A percentile compares a stretch with the other conserved stretches of the same genome.
phyloP scores from a whole-genome alignment of 1,140 invertebrate species.

The Hirudo medicinalis region DNA sequence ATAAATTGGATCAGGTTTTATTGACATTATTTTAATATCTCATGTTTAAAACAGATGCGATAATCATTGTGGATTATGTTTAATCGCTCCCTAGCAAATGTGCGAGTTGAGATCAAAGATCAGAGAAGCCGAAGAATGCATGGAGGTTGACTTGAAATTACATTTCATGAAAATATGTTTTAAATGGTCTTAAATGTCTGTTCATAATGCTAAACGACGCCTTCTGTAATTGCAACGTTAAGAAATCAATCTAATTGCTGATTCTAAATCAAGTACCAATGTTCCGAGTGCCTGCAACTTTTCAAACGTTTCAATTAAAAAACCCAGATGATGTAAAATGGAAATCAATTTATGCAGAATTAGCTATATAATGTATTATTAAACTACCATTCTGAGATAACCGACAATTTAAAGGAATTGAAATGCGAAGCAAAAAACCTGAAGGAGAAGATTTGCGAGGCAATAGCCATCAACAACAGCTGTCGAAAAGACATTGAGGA shows the following conservation, averaged over 20 bases:
- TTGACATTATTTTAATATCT: not conserved
- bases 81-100: not conserved
- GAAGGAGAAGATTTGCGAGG: slow-evolving; percentile 9
- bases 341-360: not conserved
- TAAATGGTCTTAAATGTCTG: too few species aligned
- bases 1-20: slow-evolving; percentile 13
- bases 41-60: not conserved
- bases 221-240: too few species aligned
- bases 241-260: too few species aligned
- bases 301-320: too few species aligned
- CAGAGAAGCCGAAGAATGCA: slow-evolving; percentile 10
- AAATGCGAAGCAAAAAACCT: slow-evolving; percentile 9
- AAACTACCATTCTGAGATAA: not conserved
- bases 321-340: not conserved
- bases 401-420: slow-evolving; percentile 8
- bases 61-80: not conserved
- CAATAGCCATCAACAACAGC: slow-evolving; percentile 10
- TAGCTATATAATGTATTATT: not conserved
- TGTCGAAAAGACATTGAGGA: slow-evolving; percentile 6
- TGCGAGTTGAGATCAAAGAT: slow-evolving; percentile 3
- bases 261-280: too few species aligned
- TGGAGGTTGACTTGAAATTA: not conserved
- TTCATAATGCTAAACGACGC: too few species aligned
- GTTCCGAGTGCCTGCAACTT: too few species aligned
- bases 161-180: too few species aligned